Evolutionary conservation across 2,888 invertebrate genomes (phyloP), one percentile per base, ranked within the genome.

Genomic region (Lasioglossum leucozonium): DNA sequence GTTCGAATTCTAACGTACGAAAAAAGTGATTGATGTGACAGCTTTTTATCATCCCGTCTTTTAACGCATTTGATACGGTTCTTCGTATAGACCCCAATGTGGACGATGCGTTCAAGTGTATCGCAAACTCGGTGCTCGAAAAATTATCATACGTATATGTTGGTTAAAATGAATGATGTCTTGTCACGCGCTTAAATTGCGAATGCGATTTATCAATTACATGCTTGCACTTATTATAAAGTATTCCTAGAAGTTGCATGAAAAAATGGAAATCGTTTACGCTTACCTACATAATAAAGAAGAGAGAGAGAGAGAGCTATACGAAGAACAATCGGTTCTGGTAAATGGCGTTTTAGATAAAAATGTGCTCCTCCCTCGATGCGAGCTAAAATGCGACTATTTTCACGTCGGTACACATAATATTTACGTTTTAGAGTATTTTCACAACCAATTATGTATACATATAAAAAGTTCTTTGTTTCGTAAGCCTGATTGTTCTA

Each of bases 391-490:
- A 62, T 62, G 42, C 55, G n/a, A 82, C 75, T 82, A 67, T 67
- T 82, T 26, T 83, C 76, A 82, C 69, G 82, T 34, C 2, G 13
- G 10, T 73, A 81, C 47, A 75, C 67, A n/a, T 72, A n/a, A 76
- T 44, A 51, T 30, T 51, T 65, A 37, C 37, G 18, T 8, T 16
- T 26, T 0, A n/a, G 11, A 4, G 16, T 65, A 37, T 30, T 37
- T 44, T 62, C n/a, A 26, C 8, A 1, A n/a, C 4, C 11, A 13
- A 22, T 13, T 51, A 34, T n/a, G 18, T 22, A 8, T 16, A 72
- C 6, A 30, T 16, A 18, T 34, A 18, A 65, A 65, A 34, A 34
- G 6, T 5, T 30, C 5, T 30, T 62, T 30, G n/a, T 11, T 55
- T 26, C 55, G 55, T n/a, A n/a, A 26, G n/a, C 16, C 16, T 30